Evolutionary conservation across 1,140 invertebrate genomes (phyloP).

Genomic region (Chlorops oryzae): DNA sequence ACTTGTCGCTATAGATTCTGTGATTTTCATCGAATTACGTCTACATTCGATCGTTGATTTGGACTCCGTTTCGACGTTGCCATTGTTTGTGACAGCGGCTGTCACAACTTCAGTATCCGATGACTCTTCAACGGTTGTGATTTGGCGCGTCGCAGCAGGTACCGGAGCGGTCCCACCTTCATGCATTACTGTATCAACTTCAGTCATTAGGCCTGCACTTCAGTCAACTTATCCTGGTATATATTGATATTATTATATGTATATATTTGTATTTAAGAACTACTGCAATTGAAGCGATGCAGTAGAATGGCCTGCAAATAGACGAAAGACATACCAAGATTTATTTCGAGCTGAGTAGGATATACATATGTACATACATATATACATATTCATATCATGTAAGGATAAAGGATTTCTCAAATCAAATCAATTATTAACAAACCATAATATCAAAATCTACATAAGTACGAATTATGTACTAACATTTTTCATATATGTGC

Average conservation of each 20-base stretch:
- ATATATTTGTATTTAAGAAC: not conserved
- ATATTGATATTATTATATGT: not conserved
- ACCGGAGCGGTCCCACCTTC: slow-evolving; percentile 35
- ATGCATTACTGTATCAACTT: slow-evolving; percentile 45
- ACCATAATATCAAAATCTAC: too few relatives aligned
- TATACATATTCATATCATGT: too few relatives aligned
- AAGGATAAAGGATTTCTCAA: too few relatives aligned
- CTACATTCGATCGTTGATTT: slow-evolving; percentile 2
- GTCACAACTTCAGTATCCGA: slow-evolving; percentile 9
- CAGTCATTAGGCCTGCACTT: slow-evolving; percentile 42
- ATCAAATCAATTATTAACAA: too few relatives aligned
- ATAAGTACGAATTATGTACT: too few relatives aligned
- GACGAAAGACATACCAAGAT: not conserved
- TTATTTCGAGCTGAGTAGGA: not conserved
- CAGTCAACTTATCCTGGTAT: not conserved
- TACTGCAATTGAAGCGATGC: not conserved
- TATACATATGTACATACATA: not conserved
- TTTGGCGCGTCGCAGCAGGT: slow-evolving; percentile 19
- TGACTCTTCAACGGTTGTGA: slow-evolving; percentile 5
- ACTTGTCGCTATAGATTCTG: too few relatives aligned
- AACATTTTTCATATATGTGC: too few relatives aligned
- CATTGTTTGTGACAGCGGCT: slow-evolving; percentile 8
- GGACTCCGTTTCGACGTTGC: slow-evolving; percentile 10
- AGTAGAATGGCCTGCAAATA: not conserved
- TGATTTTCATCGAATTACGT: not conserved